Conservation (phyloP, 2,113 vertebrate genomes). For the Onychorhynchus coronatus region DNA sequence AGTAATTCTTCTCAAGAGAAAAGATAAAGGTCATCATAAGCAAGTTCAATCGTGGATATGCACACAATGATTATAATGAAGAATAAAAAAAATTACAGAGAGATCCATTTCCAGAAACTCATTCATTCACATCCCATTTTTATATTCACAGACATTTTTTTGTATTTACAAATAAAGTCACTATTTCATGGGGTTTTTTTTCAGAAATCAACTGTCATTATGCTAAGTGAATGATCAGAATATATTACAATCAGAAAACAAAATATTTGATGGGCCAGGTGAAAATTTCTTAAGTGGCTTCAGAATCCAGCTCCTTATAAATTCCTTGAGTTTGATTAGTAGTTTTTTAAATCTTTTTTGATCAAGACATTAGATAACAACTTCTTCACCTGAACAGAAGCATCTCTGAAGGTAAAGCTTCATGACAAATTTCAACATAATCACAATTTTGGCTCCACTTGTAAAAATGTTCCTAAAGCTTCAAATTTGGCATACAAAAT, state of each 20-base stretch:
- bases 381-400: background rate
- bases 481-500: background rate
- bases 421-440: background rate
- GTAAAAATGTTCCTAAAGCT: background rate
- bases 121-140: background rate
- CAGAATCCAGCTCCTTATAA: background rate
- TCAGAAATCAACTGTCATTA: background rate
- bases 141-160: background rate
- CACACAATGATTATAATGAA: constrained; percentile 5
- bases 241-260: background rate
- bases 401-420: background rate
- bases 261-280: background rate
- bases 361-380: background rate
- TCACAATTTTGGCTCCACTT: background rate
- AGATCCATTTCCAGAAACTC: background rate
- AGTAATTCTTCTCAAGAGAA: constrained; percentile 43
- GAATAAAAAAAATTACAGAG: background rate
- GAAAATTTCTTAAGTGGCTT: background rate
- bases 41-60: background rate
- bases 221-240: background rate
- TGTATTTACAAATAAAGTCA: background rate
- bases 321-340: background rate
- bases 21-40: constrained; percentile 57
- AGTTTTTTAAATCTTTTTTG: background rate
- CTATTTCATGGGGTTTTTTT: background rate